Evolutionary conservation across 2,113 vertebrate species (phyloP).

Genomic region (Platanista minor): DNA sequence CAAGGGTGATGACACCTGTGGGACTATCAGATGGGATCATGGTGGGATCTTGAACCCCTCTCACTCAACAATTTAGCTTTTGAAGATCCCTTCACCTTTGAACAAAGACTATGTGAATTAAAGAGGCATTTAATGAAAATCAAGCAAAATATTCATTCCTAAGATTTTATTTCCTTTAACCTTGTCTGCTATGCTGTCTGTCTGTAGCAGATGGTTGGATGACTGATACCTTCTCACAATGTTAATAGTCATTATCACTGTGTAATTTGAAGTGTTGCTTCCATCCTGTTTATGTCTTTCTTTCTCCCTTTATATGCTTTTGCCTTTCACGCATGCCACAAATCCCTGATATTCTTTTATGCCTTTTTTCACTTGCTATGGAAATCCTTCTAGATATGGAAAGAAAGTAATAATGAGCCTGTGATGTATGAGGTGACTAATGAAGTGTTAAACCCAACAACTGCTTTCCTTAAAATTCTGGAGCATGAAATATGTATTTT

Average conservation of each 20-base stretch:
- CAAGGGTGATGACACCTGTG: rapidly evolving
- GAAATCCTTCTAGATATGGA: conserved; percentile 51
- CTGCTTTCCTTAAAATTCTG: conserved; percentile 52
- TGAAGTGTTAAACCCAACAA: conserved; percentile 69
- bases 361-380: conserved; percentile 61
- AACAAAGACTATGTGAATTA: background rate
- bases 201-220: conserved; percentile 74
- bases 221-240: conserved; percentile 62
- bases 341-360: conserved; percentile 60
- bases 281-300: conserved; percentile 61
- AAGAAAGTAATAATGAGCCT: conserved; percentile 32
- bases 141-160: conserved; percentile 43
- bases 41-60: background rate
- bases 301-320: conserved; percentile 63
- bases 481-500: conserved; percentile 56
- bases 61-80: background rate
- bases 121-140: background rate
- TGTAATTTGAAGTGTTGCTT: conserved; percentile 72
- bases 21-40: background rate
- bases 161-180: conserved; percentile 68
- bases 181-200: conserved; percentile 69
- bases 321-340: conserved; percentile 60
- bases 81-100: background rate
- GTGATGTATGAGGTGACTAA: conserved; percentile 62
- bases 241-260: conserved; percentile 74